A percentile compares a stretch with the other conserved stretches of the same genome.
Evolutionary conservation across 2,797 vertebrate genomes (phyloP).

Genomic region (Kryptolebias ocellatus): DNA sequence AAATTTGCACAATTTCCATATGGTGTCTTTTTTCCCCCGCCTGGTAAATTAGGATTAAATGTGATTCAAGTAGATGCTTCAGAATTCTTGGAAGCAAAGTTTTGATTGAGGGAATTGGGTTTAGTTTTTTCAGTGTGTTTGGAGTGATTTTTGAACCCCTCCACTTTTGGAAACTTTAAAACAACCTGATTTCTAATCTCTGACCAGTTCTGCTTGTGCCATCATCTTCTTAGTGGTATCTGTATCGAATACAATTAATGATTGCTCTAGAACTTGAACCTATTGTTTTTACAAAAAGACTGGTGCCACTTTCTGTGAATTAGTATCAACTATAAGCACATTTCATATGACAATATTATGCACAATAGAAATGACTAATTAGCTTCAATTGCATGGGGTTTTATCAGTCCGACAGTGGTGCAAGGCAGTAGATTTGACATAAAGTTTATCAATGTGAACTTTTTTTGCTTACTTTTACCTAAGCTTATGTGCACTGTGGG

Average conservation of each 20-base stretch:
- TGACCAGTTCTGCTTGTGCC: neutral
- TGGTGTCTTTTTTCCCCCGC: conserved; percentile 23
- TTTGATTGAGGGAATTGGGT: conserved; percentile 14
- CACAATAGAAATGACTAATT: conserved; percentile 79
- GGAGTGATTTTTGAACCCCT: neutral
- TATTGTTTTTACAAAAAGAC: conserved; percentile 49
- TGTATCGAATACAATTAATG: conserved; percentile 67
- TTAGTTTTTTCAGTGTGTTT: conserved; percentile 12
- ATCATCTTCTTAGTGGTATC: conserved; percentile 33
- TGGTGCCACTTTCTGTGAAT: conserved; percentile 68
- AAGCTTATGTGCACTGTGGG: conserved; percentile 55
- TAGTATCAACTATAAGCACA: conserved; percentile 78
- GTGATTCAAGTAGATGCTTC: conserved; percentile 51
- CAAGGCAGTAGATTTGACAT: conserved; percentile 31
- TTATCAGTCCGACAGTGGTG: conserved; percentile 48
- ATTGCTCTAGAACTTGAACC: conserved; percentile 53
- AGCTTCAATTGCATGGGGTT: conserved; percentile 67
- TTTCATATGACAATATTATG: conserved; percentile 75
- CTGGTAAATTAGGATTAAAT: conserved; percentile 69
- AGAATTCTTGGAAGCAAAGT: conserved; percentile 27
- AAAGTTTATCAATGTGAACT: conserved; percentile 62
- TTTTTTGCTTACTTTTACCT: conserved; percentile 55
- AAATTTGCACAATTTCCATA: conserved; percentile 80
- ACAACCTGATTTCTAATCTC: neutral
- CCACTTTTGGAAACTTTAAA: too few species aligned